Evolutionary conservation across 2,797 vertebrate genomes (phyloP).

Genomic region (Acridotheres tristis): DNA sequence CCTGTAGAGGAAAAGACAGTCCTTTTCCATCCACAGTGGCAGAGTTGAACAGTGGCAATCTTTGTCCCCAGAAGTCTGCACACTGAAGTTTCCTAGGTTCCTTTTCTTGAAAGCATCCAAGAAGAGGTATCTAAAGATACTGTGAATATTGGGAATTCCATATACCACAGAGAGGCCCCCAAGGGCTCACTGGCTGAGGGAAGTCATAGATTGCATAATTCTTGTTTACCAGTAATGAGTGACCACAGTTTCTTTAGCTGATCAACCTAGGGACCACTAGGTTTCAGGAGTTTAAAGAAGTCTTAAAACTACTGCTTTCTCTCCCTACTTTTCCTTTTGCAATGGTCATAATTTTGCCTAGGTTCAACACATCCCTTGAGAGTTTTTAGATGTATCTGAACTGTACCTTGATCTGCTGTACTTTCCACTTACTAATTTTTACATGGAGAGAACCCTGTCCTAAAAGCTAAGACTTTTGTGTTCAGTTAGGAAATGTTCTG

Average conservation of each 20-base stretch:
- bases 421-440: neutral
- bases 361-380: neutral
- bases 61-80: neutral
- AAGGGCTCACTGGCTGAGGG: neutral
- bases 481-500: slow-evolving; percentile 18
- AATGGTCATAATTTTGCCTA: neutral
- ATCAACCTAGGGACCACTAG: neutral
- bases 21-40: neutral
- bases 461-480: neutral
- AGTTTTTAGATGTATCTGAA: neutral
- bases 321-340: neutral
- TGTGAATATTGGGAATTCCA: neutral
- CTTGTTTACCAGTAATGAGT: neutral
- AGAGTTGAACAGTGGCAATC: neutral
- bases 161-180: neutral
- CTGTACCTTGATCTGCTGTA: neutral
- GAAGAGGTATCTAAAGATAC: neutral
- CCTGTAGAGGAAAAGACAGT: neutral
- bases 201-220: neutral
- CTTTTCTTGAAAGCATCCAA: neutral
- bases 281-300: neutral
- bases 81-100: neutral
- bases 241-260: neutral
- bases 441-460: neutral
- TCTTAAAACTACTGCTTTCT: neutral